Base-by-base conservation (phyloP, 2,888 invertebrate genomes). In the Tridacna crocea region DNA sequence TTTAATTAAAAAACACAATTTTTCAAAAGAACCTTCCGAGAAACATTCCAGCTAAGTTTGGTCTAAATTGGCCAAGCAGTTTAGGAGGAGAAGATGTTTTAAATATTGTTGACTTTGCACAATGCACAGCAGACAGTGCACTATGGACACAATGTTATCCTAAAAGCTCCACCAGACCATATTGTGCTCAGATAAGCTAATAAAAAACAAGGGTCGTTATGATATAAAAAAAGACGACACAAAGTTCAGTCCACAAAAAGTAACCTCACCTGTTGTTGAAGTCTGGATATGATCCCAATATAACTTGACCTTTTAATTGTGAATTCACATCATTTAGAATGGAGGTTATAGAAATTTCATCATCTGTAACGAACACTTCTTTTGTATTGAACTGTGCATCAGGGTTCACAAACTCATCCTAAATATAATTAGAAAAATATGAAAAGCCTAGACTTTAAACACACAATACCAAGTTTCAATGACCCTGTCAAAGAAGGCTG, bases 241-340 rank as follows among this genome's bases (percentile, higher is more conserved):
- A 36, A 2, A 36, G 36, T 36, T 36, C 36, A 47, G 22, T 61
- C 13, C 10, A 61, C 3, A 13, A 24, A 11, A 66, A 26, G 15
- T 4, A 24, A 3, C 24, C 63, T 72, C 87, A 95, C 94, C 93
- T 94, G 90, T 95, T 95, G 79, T 94, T 93, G 77, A 95, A 89
- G 36, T 94, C 94, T 22, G 96, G 96, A 91, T 96, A 96, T 36
- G 96, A 96, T n/a, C 96, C 96, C 88, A 96, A 95, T 27, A 94
- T 94, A 27, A 96, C 96, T 68, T 90, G 88, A 8, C 93, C 91
- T 70, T 94, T 94, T 91, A 94, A 96, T 80, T 94, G 93, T 26
- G 94, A 92, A 24, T 95, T 95, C 4, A 95, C 94, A 66, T 93
- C 89, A 83, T 95, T 95, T 63, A 96, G 90, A 27, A 92, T 90